Evolutionary conservation across 2,113 vertebrate genomes (phyloP), one percentile per base, ranked within the genome.

Genomic region (Alaudala cheleensis): DNA sequence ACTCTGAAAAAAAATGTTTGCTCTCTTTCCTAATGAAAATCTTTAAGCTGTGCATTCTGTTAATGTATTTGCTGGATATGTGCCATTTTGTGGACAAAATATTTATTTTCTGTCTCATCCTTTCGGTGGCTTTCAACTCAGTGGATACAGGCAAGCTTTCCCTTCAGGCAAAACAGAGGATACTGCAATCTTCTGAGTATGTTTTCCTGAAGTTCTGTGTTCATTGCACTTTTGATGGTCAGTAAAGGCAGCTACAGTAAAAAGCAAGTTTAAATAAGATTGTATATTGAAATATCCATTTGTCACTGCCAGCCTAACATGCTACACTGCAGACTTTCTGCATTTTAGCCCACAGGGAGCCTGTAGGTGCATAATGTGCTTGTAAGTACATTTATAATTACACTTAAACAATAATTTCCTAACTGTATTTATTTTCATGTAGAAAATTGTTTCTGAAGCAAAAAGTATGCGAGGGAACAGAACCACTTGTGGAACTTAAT

Each of bases 1-100:
- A 31, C 64, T 49, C 33, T 70, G 73, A 29, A 92, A 81, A 81
- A 85, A 57, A 88, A 50, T 3, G 25, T 45, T 92, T 62, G 37
- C 49, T 85, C 29, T 12, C 58, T 64, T 79, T 85, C 15, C 61
- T 89, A 80, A 84, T 72, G 58, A 91, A 91, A 93, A 76, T 72
- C 81, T 85, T 88, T 92, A 84, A 89, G 57, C 70, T 9, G 11
- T 76, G n/a, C 12, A 1, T 86, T 86, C 51, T 91, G 37, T 88
- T 93, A 88, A 96, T 95, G 92, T 83, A n/a, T 90, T 84, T 88
- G 13, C 67, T 95, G 95, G 76, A 47, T 84, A 45, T 40, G 33
- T 90, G 94, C 91, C 86, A 92, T 89, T 90, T 88, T 28, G 29
- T 65, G 64, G 60, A 64, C 11, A 5, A 88, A 88, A 47, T 78